Evolutionary conservation across 2,888 invertebrate genomes (phyloP), one percentile per base, ranked within the genome.

Genomic region (Synanthedon myopaeformis): DNA sequence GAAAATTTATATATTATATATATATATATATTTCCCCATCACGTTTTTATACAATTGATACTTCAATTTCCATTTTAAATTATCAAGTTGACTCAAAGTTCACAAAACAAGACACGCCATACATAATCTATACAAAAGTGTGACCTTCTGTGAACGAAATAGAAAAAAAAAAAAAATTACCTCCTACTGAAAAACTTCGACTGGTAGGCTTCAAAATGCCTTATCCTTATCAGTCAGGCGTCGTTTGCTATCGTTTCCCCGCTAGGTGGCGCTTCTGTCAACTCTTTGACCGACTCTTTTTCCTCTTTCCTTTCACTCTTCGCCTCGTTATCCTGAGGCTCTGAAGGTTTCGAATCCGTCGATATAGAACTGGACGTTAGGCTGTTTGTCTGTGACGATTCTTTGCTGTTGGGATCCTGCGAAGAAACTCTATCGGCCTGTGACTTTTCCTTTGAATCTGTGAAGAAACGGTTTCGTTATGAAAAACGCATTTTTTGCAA

Each of bases 361-460:
- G 86, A 84, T 59, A 81, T 80, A 5, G 82, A 82, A 58, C 83
- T 83, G 3, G 86, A 85, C 0, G 86, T 82, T 1, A 85, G 62
- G 52, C 86, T 87, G 72, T 81, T 79, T 0, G 86, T 79, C 57
- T 84, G 84, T 2, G 86, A 85, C 0, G 77, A 72, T 41, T 85
- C 85, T 67, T 83, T 86, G 62, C 82, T 79, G 41, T 63, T 66
- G 0, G 83, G 79, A 45, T 85, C 86, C 65, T 82, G 83, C 2
- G 83, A 81, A 58, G 68, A 76, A 45, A 84, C 70, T 51, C 57
- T 69, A 2, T 49, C 49, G 13, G 45, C 13, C 13, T 45, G 45
- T 11, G 72, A 64, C 59, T 82, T 84, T 8, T 85, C 85, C 69
- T 85, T 85, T 55, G 82, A 69, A 62, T 77, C 79, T 78, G 71